Evolutionary conservation across 2,797 vertebrate species (phyloP), one percentile per base, ranked within the genome.

Genomic region (Myotis myotis): DNA sequence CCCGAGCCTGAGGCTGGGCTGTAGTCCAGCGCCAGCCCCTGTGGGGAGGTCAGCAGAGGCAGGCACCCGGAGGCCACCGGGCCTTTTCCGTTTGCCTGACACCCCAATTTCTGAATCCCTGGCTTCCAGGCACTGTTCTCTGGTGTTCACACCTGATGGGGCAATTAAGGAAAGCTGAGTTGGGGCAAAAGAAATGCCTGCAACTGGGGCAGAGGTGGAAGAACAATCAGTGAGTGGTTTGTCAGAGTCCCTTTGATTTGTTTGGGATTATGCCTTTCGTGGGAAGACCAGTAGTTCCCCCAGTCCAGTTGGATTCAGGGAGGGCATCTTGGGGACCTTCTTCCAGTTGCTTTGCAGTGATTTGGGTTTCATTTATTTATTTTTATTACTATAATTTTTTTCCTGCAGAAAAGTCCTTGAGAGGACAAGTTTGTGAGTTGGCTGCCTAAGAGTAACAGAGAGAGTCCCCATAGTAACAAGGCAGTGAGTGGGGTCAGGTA

Each of bases 71-170:
- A 72, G 33, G 23, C 86, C 41, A 9, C 64, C 1, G 1, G 1
- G 6, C 44, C 49, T 17, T 17, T n/a, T 38, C 30, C 0, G 2
- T 57, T 30, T 38, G 41, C 30, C 41, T 0, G 0, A 71, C 49
- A 33, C 36, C 41, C 70, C 5, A 17, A 25, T 47, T 20, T 66
- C 36, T 55, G 16, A 0, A 23, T 38, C 19, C 41, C 72, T 8
- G 17, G 51, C 57, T 83, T 80, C 51, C 51, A 20, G 55, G 9
- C 49, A 28, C 85, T 47, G 36, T 44, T 53, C 28, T 28, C 57
- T 19, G 55, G 28, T 10, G 2, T 80, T 81, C 28, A 78, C 49
- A 62, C 87, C 75, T 47, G 60, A 33, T 36, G 72, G 33, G 44
- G 75, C 11, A 13, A 49, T 44, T 60, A 62, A 71, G 23, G 70